A percentile compares a stretch with the other conserved stretches of the same genome.
Conservation (phyloP, 2,888 invertebrate species). For the Drosophila subquinaria region DNA sequence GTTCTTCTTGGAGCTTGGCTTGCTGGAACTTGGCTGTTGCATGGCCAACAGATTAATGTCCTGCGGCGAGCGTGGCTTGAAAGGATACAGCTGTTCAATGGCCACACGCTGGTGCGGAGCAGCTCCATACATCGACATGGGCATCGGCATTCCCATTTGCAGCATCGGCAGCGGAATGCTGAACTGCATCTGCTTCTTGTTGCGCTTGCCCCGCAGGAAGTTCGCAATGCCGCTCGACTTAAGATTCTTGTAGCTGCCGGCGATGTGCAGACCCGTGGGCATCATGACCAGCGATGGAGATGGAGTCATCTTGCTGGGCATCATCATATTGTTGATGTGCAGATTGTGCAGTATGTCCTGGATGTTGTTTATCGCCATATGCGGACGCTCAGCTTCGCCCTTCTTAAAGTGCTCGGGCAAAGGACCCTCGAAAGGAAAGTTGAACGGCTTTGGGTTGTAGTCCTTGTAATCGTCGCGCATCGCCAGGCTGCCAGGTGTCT, state of each 20-base stretch:
- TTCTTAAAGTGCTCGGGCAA: slow-evolving; percentile 83
- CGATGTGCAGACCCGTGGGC: slow-evolving; percentile 83
- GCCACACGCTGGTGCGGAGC: slow-evolving; percentile 79
- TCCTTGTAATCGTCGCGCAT: slow-evolving; percentile 73
- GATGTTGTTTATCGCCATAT: slow-evolving; percentile 80
- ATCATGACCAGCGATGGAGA: slow-evolving; percentile 72
- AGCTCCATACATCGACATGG: slow-evolving; percentile 55
- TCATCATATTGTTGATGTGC: slow-evolving; percentile 51
- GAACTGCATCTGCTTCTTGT: slow-evolving; percentile 82
- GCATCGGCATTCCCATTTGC: slow-evolving; percentile 58
- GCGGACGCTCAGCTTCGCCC: slow-evolving; percentile 49
- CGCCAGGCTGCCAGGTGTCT: slow-evolving; percentile 62
- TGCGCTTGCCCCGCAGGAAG: slow-evolving; percentile 83
- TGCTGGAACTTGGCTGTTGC: slow-evolving; percentile 57
- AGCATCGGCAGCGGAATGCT: slow-evolving; percentile 72
- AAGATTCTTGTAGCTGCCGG: slow-evolving; percentile 84
- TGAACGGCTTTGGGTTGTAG: slow-evolving; percentile 83
- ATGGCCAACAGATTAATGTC: slow-evolving; percentile 91
- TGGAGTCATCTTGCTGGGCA: slow-evolving; percentile 59
- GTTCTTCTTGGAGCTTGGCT: slow-evolving; percentile 71
- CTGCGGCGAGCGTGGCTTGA: slow-evolving; percentile 90
- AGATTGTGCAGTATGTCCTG: slow-evolving; percentile 84
- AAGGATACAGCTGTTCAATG: slow-evolving; percentile 89
- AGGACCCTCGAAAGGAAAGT: slow-evolving; percentile 83
- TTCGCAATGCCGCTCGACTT: slow-evolving; percentile 83